A percentile compares a stretch with the other conserved stretches of the same genome.
These are phyloP conservation scores for Smutsia gigantea DNA, from an alignment of 2,797 vertebrate species.

Conservation along the genomic window DNA sequence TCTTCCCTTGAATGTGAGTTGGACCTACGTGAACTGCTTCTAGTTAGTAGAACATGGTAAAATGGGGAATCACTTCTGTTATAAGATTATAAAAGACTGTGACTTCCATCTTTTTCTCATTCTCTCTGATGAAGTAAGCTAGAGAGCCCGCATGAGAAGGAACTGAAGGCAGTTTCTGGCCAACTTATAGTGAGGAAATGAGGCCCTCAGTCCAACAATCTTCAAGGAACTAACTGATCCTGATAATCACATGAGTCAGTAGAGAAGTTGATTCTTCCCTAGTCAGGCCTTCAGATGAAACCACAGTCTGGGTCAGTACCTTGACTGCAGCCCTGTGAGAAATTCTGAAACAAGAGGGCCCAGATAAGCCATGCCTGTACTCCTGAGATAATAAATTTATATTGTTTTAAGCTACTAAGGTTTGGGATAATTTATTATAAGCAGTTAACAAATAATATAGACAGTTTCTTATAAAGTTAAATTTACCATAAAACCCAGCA, in stretches of 20 bases:
- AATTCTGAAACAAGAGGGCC: neutral
- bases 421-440: constrained; percentile 8
- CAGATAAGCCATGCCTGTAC: neutral
- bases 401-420: neutral
- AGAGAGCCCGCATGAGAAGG: neutral
- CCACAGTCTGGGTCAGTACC: neutral
- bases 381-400: neutral
- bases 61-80: neutral
- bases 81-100: neutral
- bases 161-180: neutral
- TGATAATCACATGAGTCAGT: neutral
- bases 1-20: neutral
- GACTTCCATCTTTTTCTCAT: neutral
- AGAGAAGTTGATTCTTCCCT: neutral
- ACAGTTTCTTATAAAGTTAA: constrained; percentile 31
- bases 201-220: neutral
- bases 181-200: neutral
- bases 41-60: neutral
- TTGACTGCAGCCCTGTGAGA: neutral
- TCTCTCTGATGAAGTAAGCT: neutral
- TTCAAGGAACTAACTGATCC: neutral
- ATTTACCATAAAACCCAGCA: neutral
- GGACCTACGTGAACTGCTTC: neutral
- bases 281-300: neutral
- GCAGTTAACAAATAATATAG: neutral